Evolutionary conservation across 2,797 vertebrate genomes (phyloP).

Genomic region (Ataeniobius toweri): DNA sequence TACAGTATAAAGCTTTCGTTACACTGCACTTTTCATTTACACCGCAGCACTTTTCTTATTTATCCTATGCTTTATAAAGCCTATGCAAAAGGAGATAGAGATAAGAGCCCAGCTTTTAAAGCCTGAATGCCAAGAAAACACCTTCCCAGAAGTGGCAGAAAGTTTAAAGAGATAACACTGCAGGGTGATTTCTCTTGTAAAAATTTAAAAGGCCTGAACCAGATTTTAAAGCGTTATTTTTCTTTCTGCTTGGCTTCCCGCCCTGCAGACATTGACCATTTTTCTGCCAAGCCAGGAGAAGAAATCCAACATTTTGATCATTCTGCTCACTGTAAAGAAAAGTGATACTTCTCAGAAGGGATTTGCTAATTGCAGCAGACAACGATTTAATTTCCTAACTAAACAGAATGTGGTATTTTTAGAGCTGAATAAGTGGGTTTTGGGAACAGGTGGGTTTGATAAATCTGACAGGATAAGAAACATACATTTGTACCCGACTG

Average conservation of each 20-base stretch:
- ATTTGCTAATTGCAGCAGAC: slow-evolving; percentile 7
- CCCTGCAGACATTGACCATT: not conserved
- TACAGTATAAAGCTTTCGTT: not conserved
- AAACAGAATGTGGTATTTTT: slow-evolving; percentile 16
- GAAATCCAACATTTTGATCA: not conserved
- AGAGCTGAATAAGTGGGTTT: slow-evolving; percentile 8
- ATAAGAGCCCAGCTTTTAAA: not conserved
- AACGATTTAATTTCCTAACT: slow-evolving; percentile 3
- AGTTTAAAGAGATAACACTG: not conserved
- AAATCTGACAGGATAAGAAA: slow-evolving; percentile 1
- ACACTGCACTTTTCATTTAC: not conserved
- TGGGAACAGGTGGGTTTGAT: slow-evolving; percentile 2
- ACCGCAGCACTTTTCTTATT: not conserved
- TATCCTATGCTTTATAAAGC: not conserved
- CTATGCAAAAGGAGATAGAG: not conserved
- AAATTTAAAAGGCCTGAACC: not conserved
- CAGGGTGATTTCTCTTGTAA: not conserved
- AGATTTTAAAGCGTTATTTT: not conserved
- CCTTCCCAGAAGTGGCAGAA: not conserved
- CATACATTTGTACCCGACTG: slow-evolving; percentile 12
- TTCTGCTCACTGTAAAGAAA: not conserved
- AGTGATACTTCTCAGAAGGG: slow-evolving; percentile 1
- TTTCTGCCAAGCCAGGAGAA: not conserved
- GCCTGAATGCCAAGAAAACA: not conserved
- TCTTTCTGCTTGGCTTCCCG: not conserved